These are phyloP conservation scores for Chrysemys picta DNA, from an alignment of 2,113 vertebrate species.

Conservation along the genomic window DNA sequence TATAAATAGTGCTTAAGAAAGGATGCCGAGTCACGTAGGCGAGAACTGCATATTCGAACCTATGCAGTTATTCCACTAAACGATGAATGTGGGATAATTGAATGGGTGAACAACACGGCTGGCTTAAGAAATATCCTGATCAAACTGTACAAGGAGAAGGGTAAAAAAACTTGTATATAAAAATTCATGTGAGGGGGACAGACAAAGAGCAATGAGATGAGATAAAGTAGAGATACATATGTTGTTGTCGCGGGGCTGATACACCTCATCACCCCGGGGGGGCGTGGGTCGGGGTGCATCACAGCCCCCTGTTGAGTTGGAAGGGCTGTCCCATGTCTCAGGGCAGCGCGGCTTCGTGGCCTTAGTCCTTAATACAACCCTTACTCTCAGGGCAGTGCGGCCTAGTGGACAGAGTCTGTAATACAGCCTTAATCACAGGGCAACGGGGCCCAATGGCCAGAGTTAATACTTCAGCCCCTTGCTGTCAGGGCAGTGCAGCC, in stretches of 20 bases:
- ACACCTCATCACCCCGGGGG: too few relatives aligned
- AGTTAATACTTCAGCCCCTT: too few relatives aligned
- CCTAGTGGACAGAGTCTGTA: too few relatives aligned
- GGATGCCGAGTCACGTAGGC: slow-evolving; percentile 93
- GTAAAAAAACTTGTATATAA: slow-evolving; percentile 69
- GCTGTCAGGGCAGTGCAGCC: too few relatives aligned
- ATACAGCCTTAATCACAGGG: too few relatives aligned
- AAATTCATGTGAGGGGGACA: not conserved
- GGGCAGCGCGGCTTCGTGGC: too few relatives aligned
- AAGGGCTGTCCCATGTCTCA: too few relatives aligned
- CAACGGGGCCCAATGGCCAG: too few relatives aligned
- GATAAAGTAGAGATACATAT: not conserved
- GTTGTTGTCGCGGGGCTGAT: not conserved
- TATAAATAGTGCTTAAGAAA: slow-evolving; percentile 91
- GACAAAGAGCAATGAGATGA: not conserved
- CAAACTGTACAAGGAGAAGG: slow-evolving; percentile 97
- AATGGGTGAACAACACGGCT: slow-evolving; percentile 98
- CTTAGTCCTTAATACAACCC: too few relatives aligned
- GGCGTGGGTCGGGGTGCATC: too few relatives aligned
- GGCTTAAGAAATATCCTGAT: slow-evolving; percentile 95
- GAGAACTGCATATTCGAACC: slow-evolving; percentile 95
- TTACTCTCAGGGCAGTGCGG: too few relatives aligned
- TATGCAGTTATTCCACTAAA: slow-evolving; percentile 98
- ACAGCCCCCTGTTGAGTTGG: too few relatives aligned
- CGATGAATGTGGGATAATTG: slow-evolving; percentile 97